Conservation (phyloP, 1,140 invertebrate species). For the Drosophila nannoptera region DNA sequence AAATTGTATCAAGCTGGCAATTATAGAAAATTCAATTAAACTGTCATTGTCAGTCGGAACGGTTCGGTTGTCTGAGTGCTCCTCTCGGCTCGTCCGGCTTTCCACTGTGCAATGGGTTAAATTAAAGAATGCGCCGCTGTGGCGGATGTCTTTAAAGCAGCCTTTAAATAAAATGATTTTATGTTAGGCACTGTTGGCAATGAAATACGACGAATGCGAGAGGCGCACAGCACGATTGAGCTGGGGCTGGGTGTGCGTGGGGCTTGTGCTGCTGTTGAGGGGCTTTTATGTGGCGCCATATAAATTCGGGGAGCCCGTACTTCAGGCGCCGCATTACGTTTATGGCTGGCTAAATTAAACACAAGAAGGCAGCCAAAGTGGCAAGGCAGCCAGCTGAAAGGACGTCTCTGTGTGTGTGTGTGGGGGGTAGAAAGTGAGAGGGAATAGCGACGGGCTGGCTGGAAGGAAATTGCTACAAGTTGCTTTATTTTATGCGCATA, state of each 20-base stretch:
- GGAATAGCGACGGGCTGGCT: not conserved
- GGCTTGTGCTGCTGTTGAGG: not conserved
- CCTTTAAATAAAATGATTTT: conserved; percentile 65
- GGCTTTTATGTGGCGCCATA: conserved; percentile 70
- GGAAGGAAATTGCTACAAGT: conserved; percentile 71
- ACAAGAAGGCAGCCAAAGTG: conserved; percentile 65
- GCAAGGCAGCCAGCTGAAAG: conserved; percentile 27
- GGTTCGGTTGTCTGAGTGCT: conserved; percentile 20
- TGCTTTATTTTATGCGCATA: conserved; percentile 77
- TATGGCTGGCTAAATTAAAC: conserved; percentile 75
- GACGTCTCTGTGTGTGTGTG: conserved; percentile 1
- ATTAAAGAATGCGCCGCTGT: conserved; percentile 56
- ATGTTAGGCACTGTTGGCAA: conserved; percentile 62
- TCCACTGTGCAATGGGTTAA: conserved; percentile 48
- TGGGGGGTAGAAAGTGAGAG: not conserved
- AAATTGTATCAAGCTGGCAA: not conserved
- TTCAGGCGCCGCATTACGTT: conserved; percentile 74
- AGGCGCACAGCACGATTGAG: not conserved
- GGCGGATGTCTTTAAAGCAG: conserved; percentile 47
- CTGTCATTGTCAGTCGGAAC: conserved; percentile 7
- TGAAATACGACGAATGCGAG: conserved; percentile 47
- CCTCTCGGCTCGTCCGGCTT: conserved; percentile 1
- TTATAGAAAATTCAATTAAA: conserved; percentile 25
- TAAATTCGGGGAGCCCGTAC: conserved; percentile 69
- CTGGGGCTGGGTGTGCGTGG: not conserved